Base-by-base conservation (phyloP, 2,113 vertebrate species). In the Bufo gargarizans region DNA sequence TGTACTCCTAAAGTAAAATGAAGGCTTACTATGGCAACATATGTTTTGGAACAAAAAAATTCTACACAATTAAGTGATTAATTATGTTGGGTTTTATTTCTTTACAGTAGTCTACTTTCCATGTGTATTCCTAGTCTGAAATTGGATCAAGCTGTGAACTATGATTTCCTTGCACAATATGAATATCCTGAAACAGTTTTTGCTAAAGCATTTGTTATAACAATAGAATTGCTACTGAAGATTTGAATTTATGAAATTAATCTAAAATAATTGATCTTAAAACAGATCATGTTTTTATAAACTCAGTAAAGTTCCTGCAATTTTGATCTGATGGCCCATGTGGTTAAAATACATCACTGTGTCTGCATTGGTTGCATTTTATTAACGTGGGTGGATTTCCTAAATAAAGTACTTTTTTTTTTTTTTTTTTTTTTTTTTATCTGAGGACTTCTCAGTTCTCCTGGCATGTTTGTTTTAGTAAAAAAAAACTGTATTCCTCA, bases 121-220 rank as follows among this genome's bases (percentile, higher is more conserved):
- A 16, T 20, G 22, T 71, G 11, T 84, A 50, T 53, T 84, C 20
- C 82, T 33, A 84, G 45, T 11, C 22, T 84, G 65, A 71, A 84
- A 84, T 71, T 50, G 65, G 53, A 56, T 71, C 65, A 84, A 72
- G 65, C 65, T 84, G 82, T 71, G 82, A 72, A 72, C 22, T 84
- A 55, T 84, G 82, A 84, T 84, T 84, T 84, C 82, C 82, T 84
- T 55, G n/a, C 82, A 72, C 82, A 72, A 84, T 84, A 69, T 84
- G 82, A 84, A 84, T 69, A 84, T 84, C 82, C 82, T 84, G 82
- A 71, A 69, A 83, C 5, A 84, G 22, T 69, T 71, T 84, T 84
- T 84, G 80, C 33, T 82, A 59, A 58, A 80, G 59, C 59, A 59
- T 71, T 67, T 84, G 53, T 33, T 20, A 17, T 67, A 71, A 71